Conservation (phyloP, 2,797 vertebrate genomes). For the Triplophysa yarkandensis region DNA sequence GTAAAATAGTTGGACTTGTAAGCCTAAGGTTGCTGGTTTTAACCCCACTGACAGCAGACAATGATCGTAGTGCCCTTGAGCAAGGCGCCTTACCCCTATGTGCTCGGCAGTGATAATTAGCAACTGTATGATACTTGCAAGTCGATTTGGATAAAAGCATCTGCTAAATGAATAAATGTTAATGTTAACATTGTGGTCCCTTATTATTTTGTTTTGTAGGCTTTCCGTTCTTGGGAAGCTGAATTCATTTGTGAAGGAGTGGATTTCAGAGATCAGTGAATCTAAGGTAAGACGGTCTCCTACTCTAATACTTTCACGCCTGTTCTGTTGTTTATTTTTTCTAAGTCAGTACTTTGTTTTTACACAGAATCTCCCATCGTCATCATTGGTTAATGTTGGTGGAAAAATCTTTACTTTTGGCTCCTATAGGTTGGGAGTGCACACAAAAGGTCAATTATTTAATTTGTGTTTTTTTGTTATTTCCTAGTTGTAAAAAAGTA, state of each 20-base stretch:
- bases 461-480: neutral
- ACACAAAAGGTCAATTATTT: constrained; percentile 89
- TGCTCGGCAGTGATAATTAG: too few relatives aligned
- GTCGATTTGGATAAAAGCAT: too few relatives aligned
- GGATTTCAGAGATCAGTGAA: constrained; percentile 93
- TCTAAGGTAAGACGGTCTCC: constrained; percentile 81
- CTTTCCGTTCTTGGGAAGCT: constrained; percentile 90
- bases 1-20: too few relatives aligned
- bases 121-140: too few relatives aligned
- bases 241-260: constrained; percentile 92
- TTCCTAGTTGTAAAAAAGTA: neutral
- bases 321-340: neutral
- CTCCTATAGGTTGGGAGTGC: constrained; percentile 95
- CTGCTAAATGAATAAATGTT: too few relatives aligned
- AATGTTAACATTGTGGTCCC: neutral
- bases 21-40: too few relatives aligned
- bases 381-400: constrained; percentile 82
- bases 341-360: neutral
- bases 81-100: too few relatives aligned
- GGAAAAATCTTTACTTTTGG: constrained; percentile 99
- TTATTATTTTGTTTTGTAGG: constrained; percentile 71
- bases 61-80: too few relatives aligned
- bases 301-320: neutral
- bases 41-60: too few relatives aligned
- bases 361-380: constrained; percentile 87